Conservation (phyloP, 35 echinoderm and acorn worm species). For the Apostichopus japonicus region DNA sequence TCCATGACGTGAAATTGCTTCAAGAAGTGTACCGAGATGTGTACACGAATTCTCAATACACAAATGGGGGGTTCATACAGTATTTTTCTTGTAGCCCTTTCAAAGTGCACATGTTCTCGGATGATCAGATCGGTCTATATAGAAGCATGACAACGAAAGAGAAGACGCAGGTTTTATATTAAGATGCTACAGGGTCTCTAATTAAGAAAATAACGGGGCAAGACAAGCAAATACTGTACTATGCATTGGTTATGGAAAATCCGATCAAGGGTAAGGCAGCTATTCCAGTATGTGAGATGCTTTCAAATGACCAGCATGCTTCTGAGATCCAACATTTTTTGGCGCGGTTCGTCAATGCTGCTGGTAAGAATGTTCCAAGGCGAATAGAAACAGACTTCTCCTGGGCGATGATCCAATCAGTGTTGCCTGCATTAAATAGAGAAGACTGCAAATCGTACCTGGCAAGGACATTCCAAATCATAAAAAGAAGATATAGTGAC, state of each 20-base stretch:
- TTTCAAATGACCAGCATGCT: slow-evolving; percentile 49
- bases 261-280: slow-evolving; percentile 15
- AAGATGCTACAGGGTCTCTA: too few species aligned
- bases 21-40: too few species aligned
- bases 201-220: slow-evolving; percentile 16
- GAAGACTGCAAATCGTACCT: slow-evolving; percentile 27
- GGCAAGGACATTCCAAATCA: neutral
- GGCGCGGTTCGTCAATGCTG: neutral
- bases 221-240: neutral
- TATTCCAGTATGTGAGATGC: slow-evolving; percentile 41
- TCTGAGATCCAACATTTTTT: slow-evolving; percentile 49
- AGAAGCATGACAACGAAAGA: neutral
- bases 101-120: neutral
- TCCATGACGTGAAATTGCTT: too few species aligned
- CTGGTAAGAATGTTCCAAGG: neutral
- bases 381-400: slow-evolving; percentile 46
- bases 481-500: neutral
- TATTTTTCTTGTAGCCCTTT: neutral
- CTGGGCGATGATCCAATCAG: slow-evolving; percentile 43
- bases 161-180: neutral
- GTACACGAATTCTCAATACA: too few species aligned
- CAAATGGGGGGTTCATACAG: neutral
- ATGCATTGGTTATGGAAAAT: slow-evolving; percentile 43
- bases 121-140: neutral
- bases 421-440: slow-evolving; percentile 37